Evolutionary conservation across 2,797 vertebrate genomes (phyloP).

Genomic region (Neomorphus geoffroyi): DNA sequence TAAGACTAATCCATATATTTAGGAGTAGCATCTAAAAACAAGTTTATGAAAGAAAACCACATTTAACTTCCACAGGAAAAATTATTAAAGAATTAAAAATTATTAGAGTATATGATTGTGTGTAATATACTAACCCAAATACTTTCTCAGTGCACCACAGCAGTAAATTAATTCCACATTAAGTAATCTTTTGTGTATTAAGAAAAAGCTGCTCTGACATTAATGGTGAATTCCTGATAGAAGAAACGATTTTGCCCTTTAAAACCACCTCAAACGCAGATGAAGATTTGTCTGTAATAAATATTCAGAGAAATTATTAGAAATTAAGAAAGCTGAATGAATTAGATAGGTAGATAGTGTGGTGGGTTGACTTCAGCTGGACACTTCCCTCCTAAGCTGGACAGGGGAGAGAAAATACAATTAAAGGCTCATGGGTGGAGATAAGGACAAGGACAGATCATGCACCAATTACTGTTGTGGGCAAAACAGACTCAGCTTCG

Average conservation of each 20-base stretch:
- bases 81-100: neutral
- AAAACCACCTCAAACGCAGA: neutral
- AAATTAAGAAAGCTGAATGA: neutral
- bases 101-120: neutral
- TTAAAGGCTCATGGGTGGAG: no score
- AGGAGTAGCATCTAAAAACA: neutral
- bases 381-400: no score
- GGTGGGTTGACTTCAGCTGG: no score
- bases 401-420: no score
- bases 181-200: neutral
- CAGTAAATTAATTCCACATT: neutral
- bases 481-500: no score
- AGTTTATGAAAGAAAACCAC: neutral
- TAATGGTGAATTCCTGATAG: neutral
- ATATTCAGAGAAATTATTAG: neutral
- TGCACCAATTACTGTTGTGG: no score
- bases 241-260: neutral
- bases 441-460: no score
- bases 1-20: neutral
- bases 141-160: neutral
- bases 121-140: neutral
- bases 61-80: neutral
- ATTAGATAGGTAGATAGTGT: neutral
- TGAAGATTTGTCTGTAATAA: neutral
- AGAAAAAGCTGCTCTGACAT: neutral